phyloP scores from a whole-genome alignment of 2,888 invertebrate species.

The Hemithea aestivaria region DNA sequence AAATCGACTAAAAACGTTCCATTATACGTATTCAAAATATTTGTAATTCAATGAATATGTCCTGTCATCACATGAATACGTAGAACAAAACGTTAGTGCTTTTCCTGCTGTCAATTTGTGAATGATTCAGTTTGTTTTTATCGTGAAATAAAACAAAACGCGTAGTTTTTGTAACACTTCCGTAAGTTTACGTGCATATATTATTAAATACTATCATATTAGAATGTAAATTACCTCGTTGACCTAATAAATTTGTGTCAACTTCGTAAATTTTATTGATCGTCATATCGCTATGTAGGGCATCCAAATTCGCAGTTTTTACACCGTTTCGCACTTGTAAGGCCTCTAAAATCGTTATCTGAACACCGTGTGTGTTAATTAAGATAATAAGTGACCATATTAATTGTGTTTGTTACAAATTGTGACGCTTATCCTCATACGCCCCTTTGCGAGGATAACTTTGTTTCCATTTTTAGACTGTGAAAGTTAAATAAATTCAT shows the following conservation, averaged over 20 bases:
- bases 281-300: conserved; percentile 13
- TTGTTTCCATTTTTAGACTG: neutral
- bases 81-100: conserved; percentile 9
- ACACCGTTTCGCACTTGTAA: conserved; percentile 10
- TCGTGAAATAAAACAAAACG: conserved; percentile 2
- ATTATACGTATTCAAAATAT: neutral
- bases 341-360: conserved; percentile 12
- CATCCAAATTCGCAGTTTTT: conserved; percentile 10
- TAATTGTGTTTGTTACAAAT: neutral
- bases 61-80: neutral
- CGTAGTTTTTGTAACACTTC: no score
- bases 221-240: no score
- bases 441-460: conserved; percentile 11
- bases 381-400: conserved; percentile 1
- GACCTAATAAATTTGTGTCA: conserved; percentile 1
- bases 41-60: neutral
- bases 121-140: conserved; percentile 14
- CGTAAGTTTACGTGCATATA: no score
- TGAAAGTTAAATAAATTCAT: conserved; percentile 1
- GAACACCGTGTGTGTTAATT: neutral
- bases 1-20: conserved; percentile 9
- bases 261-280: conserved; percentile 21
- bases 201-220: no score
- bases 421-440: neutral
- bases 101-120: conserved; percentile 8